Evolutionary conservation across 1,140 invertebrate species (phyloP), one percentile per base, ranked within the genome.

Genomic region (Lepeophtheirus salmonis): DNA sequence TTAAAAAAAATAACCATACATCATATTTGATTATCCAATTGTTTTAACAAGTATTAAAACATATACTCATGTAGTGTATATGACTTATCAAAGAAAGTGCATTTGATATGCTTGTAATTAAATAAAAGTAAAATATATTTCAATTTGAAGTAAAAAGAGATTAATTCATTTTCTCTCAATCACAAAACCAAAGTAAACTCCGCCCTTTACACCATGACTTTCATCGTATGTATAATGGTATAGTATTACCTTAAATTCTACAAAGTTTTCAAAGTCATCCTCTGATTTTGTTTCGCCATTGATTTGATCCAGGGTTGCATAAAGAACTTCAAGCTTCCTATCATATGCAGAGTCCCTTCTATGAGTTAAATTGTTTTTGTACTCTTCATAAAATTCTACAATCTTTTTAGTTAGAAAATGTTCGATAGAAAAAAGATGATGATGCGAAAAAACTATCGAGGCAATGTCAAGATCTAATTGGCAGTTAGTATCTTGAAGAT

Each of bases 351-450:
- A 6, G 6, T 41, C 30, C 6, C 30, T 41, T n/a, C 30, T 6
- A 10, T 41, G 6, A n/a, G 30, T n/a, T 6, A 41, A n/a, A n/a
- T 41, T 41, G 6, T n/a, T 41, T n/a, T 41, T 6, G n/a, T 41
- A 41, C 6, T 41, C 30, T n/a, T 41, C 30, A n/a, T 41, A 41
- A n/a, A 41, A 41, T 41, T 41, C n/a, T 6, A n/a, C n/a, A 41
- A 41, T 41, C n/a, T 41, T n/a, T 20, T 22, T 55, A 20, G 53
- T 55, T 3, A 55, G 53, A 25, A 18, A 55, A 24, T 55, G 53
- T 25, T 55, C 53, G 12, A 55, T 18, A 20, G 53, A 55, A 24
- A 55, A 55, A 12, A 55, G 22, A 55, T 55, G 53, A 25, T 55
- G 53, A 55, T 55, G 53, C 12, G 6, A 16, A 12, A 55, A 24